These are phyloP conservation scores for Drosophila mettleri DNA, from an alignment of 2,888 invertebrate genomes.

Conservation along the genomic window DNA sequence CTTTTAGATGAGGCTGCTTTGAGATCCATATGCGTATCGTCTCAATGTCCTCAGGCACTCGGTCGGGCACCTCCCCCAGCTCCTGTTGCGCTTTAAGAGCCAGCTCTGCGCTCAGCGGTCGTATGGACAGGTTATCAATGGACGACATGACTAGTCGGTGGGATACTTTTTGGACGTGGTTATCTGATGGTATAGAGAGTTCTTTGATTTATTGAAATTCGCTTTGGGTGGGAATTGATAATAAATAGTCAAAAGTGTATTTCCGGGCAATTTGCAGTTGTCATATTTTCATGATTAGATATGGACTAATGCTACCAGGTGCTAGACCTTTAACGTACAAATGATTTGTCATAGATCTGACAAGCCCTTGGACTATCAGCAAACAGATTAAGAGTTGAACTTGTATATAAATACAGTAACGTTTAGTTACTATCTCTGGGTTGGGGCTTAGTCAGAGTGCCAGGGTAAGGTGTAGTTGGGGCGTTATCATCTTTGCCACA, in stretches of 20 bases:
- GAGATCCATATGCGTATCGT: slow-evolving; percentile 86
- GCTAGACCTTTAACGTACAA: slow-evolving; percentile 8
- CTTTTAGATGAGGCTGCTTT: slow-evolving; percentile 86
- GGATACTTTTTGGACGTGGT: neutral
- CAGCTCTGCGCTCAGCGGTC: slow-evolving; percentile 78
- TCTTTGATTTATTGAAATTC: slow-evolving; percentile 68
- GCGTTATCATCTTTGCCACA: slow-evolving; percentile 10
- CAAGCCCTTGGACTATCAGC: slow-evolving; percentile 25
- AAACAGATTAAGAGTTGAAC: slow-evolving; percentile 22
- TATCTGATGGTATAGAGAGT: slow-evolving; percentile 33
- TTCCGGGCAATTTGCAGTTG: slow-evolving; percentile 38
- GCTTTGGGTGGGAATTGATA: neutral
- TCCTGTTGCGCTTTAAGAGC: slow-evolving; percentile 85
- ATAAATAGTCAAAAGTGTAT: slow-evolving; percentile 31
- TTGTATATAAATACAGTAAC: neutral
- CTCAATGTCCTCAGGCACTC: slow-evolving; percentile 82
- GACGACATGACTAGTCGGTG: slow-evolving; percentile 47
- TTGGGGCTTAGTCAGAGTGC: slow-evolving; percentile 2
- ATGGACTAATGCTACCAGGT: slow-evolving; percentile 29
- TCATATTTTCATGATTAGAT: slow-evolving; percentile 43
- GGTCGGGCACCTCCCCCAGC: slow-evolving; percentile 86
- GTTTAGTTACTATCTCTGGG: neutral
- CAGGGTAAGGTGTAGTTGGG: neutral
- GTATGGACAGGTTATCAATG: slow-evolving; percentile 52
- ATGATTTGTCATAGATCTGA: slow-evolving; percentile 41